A percentile compares a stretch with the other conserved stretches of the same genome.
Evolutionary conservation across 2,797 vertebrate genomes (phyloP).

Genomic region (Enteromius fasciolatus): DNA sequence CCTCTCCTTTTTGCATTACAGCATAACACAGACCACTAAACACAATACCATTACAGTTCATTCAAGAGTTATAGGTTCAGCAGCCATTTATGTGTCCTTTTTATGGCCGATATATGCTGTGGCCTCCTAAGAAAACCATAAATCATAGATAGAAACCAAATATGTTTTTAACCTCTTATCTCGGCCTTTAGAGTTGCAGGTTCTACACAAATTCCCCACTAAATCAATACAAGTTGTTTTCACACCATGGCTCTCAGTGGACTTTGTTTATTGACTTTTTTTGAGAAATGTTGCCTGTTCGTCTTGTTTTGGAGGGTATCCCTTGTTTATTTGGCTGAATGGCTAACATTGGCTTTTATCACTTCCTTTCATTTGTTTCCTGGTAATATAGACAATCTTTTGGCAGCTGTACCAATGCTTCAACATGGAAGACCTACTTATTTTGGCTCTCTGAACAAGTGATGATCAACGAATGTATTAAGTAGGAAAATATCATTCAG

Average conservation of each 20-base stretch:
- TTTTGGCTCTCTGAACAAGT: background rate
- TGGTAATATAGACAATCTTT: background rate
- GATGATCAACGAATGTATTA: background rate
- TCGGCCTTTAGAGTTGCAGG: background rate
- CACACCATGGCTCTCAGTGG: constrained; percentile 12
- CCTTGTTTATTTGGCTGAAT: constrained; percentile 17
- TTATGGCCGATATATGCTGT: background rate
- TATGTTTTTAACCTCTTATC: background rate
- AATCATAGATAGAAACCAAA: background rate
- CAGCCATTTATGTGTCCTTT: background rate
- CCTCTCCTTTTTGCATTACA: constrained; percentile 32
- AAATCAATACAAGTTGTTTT: constrained; percentile 27
- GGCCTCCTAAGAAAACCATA: background rate
- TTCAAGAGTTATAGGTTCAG: background rate
- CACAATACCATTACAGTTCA: background rate
- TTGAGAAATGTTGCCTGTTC: background rate
- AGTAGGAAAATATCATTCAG: background rate
- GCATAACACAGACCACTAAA: background rate
- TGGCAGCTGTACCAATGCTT: background rate
- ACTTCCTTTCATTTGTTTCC: constrained; percentile 15
- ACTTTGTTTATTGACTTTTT: background rate
- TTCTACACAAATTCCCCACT: constrained; percentile 3
- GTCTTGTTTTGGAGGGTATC: background rate
- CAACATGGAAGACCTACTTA: background rate
- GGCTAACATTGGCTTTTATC: constrained; percentile 1